Percentiles rank a stretch among this genome's conserved stretches.
Evolutionary conservation across 2,113 vertebrate genomes (phyloP).

Genomic region (Chloropsis cyanopogon): DNA sequence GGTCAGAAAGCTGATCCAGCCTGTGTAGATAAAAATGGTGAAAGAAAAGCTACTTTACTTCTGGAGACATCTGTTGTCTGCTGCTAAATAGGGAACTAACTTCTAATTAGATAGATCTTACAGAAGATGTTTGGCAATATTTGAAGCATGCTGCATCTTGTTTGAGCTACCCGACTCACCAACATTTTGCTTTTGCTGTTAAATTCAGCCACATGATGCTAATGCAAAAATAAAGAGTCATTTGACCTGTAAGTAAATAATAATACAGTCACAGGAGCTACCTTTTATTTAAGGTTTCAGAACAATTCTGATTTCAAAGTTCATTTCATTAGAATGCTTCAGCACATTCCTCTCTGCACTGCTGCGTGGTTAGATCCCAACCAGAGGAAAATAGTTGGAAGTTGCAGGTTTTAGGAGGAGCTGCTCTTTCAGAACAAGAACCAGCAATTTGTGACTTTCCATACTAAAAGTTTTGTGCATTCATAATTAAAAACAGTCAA

Average conservation of each 20-base stretch:
- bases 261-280: not conserved
- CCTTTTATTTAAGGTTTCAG: not conserved
- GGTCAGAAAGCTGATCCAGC: not conserved
- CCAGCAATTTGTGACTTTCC: not conserved
- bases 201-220: not conserved
- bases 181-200: not conserved
- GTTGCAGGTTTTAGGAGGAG: not conserved
- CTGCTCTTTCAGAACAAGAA: not conserved
- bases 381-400: not conserved
- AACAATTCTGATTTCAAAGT: not conserved
- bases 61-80: not conserved
- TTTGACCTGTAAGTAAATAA: slow-evolving; percentile 8
- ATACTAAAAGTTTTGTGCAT: not conserved
- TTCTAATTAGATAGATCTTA: not conserved
- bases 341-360: not conserved
- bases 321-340: not conserved
- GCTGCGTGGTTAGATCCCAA: not conserved
- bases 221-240: slow-evolving; percentile 10
- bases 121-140: not conserved
- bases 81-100: not conserved
- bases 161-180: slow-evolving; percentile 38
- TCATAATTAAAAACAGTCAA: not conserved
- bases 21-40: not conserved
- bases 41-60: not conserved
- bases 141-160: not conserved